These are phyloP conservation scores for Tethea ocularis DNA, from an alignment of 2,888 invertebrate genomes.

Conservation along the genomic window DNA sequence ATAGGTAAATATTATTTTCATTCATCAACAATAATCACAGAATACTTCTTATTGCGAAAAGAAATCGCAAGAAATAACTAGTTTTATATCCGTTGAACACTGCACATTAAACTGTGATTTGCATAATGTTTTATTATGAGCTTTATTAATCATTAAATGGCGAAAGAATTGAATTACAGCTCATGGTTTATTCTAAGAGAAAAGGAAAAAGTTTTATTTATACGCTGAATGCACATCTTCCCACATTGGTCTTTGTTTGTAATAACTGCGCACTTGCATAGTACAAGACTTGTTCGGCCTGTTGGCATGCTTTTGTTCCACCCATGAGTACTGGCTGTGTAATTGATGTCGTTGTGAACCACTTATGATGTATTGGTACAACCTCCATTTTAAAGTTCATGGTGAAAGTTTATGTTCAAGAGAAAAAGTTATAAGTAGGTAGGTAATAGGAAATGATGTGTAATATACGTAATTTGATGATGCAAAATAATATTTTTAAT, in stretches of 20 bases:
- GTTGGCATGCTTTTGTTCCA: constrained; percentile 54
- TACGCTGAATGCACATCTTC: constrained; percentile 37
- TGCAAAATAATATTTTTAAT: no score
- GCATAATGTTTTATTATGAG: not conserved
- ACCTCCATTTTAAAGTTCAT: constrained; percentile 1
- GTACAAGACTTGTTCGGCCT: constrained; percentile 26
- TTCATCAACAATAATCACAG: not conserved
- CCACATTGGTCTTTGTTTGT: constrained; percentile 47
- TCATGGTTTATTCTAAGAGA: constrained; percentile 29
- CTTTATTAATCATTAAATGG: constrained; percentile 25
- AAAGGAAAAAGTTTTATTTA: constrained; percentile 29
- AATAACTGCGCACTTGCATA: constrained; percentile 8
- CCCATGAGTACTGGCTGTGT: constrained; percentile 37
- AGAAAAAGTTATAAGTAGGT: not conserved
- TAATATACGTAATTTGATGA: no score
- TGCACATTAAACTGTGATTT: not conserved
- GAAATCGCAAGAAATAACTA: not conserved
- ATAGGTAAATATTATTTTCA: no score
- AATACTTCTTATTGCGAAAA: no score
- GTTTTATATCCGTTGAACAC: no score
- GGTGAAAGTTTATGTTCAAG: not conserved
- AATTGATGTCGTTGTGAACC: constrained; percentile 54
- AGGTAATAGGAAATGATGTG: no score
- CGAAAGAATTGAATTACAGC: constrained; percentile 32
- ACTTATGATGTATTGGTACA: constrained; percentile 45